A percentile compares a stretch with the other conserved stretches of the same genome.
Conservation (phyloP, 2,113 vertebrate genomes). For the Chunga burmeisteri region DNA sequence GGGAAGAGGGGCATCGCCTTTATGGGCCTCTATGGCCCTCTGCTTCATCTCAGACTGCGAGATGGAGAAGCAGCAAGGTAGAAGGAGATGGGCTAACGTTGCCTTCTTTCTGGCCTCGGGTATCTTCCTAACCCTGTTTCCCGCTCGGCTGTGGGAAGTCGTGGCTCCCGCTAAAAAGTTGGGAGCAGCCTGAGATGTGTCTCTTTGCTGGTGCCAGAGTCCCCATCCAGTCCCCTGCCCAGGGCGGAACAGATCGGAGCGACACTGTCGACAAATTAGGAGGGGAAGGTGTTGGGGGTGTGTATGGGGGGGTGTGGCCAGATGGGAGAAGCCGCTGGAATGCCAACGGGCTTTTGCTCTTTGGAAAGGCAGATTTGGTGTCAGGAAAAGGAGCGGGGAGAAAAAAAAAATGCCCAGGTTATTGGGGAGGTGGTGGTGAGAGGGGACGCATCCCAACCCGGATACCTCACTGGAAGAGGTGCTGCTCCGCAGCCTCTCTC, state of each 20-base stretch:
- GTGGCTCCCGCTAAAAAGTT: rapidly evolving
- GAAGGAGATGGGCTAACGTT: neutral
- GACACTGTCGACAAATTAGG: neutral
- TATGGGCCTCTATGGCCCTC: neutral
- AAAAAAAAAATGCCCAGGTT: neutral
- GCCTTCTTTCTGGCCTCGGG: neutral
- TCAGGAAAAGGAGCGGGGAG: neutral
- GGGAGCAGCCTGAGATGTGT: neutral
- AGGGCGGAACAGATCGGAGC: neutral
- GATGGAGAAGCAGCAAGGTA: neutral
- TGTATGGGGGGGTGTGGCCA: too few species aligned
- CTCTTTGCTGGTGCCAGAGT: conserved; percentile 45
- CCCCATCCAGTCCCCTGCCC: neutral
- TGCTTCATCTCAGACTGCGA: neutral
- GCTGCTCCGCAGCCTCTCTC: neutral
- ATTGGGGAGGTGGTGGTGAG: neutral
- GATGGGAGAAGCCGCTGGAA: neutral
- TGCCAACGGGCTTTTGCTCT: neutral
- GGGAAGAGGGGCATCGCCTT: neutral
- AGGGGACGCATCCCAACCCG: neutral
- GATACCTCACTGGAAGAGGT: neutral
- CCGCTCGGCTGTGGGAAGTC: rapidly evolving
- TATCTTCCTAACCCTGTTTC: neutral
- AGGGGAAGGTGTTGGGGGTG: neutral
- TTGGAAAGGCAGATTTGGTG: neutral